phyloP scores from a whole-genome alignment of 2,797 vertebrate species.

The Sebastiscus tertius region DNA sequence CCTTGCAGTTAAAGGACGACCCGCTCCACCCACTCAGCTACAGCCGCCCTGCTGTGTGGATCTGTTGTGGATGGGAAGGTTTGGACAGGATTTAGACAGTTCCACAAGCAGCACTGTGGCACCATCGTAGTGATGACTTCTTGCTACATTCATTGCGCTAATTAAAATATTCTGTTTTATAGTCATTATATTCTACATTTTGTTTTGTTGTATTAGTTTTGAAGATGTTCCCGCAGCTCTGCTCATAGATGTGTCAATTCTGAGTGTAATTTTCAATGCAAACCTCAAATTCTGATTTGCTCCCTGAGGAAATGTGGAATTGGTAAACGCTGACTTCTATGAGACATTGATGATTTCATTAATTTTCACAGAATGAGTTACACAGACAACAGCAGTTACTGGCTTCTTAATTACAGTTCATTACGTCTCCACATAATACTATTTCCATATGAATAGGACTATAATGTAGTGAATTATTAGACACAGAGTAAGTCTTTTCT shows the following conservation, averaged over 20 bases:
- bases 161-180: background rate
- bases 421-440: background rate
- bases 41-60: too few species aligned
- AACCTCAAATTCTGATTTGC: background rate
- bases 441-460: slow-evolving; percentile 17
- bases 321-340: background rate
- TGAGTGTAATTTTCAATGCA: background rate
- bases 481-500: slow-evolving; percentile 14
- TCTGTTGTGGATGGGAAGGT: too few species aligned
- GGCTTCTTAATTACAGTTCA: slow-evolving; percentile 22
- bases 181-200: background rate
- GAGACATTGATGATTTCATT: slow-evolving; percentile 3
- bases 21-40: too few species aligned
- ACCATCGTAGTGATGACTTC: background rate
- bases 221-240: background rate
- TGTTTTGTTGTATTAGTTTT: background rate
- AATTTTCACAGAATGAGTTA: slow-evolving; percentile 3
- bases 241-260: background rate
- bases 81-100: background rate
- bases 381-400: slow-evolving; percentile 1
- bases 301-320: background rate
- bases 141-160: background rate
- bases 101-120: background rate
- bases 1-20: too few species aligned
- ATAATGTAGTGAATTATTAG: background rate